Base-by-base conservation (phyloP, 2,888 invertebrate genomes). In the Drosophila antonietae region DNA sequence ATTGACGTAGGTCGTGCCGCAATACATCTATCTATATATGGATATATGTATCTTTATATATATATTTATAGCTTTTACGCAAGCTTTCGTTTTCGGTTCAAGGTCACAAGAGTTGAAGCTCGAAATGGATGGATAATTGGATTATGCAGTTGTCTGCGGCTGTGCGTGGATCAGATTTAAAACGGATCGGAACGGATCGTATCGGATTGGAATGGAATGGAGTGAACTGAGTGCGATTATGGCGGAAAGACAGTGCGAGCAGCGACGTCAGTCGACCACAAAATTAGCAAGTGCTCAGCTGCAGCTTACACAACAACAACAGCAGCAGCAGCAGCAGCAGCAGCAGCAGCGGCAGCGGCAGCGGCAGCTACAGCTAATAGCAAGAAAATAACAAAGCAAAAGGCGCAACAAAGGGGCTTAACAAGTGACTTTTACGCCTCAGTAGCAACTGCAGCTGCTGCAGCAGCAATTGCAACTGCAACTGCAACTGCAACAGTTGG, bases 1-100 rank as follows among this genome's bases (percentile, higher is more conserved):
- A 73, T 86, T 80, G 78, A 64, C 78, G 74, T 85, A 80, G 81
- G 86, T 86, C 80, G 78, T 69, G 73, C 73, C 68, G 73, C 3
- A 23, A 23, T 23, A 15, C 18, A 33, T 2, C 6, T 31, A 33
- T 2, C 6, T 31, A n/a, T 33, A 14, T 2, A 2, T 37, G 14
- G 5, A 6, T 14, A 37, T 35, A 33, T 33, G 23, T 20, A 20
- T 20, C 20, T 20, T 20, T 20, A 20, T 20, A 20, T 1, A 8
- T 47, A 9, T 43, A 5, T 23, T 46, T 67, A 33, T 3, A 7
- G 39, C 23, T 28, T 28, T 23, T 28, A n/a, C 39, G 55, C 20
- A 52, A 52, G 52, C 52, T 52, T 53, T 74, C 35, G 33, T 43
- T 56, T 57, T 52, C 18, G 57, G 55, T 69, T 74, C 84, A 80